Evolutionary conservation across 2,113 vertebrate genomes (phyloP).

Genomic region (Amia ocellicauda): DNA sequence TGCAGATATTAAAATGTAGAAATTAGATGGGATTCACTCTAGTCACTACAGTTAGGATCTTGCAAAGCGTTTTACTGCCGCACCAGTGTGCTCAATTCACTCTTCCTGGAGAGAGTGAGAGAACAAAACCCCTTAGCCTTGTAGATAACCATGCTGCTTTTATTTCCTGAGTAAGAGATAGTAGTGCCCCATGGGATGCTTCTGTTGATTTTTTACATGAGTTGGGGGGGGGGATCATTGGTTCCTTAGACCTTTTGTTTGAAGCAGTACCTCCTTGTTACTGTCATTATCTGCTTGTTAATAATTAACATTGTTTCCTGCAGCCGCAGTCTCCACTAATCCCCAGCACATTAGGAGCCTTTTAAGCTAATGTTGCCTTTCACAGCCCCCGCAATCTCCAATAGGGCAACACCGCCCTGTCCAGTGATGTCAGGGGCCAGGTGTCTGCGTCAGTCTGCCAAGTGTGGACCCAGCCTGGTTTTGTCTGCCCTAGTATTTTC

Average conservation of each 20-base stretch:
- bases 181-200: neutral
- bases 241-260: neutral
- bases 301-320: slow-evolving; percentile 49
- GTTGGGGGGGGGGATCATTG: neutral
- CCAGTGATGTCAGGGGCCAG: neutral
- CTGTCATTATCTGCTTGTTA: slow-evolving; percentile 31
- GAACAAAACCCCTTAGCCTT: neutral
- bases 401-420: neutral
- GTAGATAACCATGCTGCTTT: neutral
- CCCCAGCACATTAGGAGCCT: slow-evolving; percentile 33
- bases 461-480: too few relatives aligned
- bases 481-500: too few relatives aligned
- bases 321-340: slow-evolving; percentile 34
- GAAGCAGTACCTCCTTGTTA: slow-evolving; percentile 15
- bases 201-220: neutral
- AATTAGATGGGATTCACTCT: too few relatives aligned
- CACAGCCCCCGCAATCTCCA: neutral
- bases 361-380: slow-evolving; percentile 20
- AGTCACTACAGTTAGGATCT: too few relatives aligned
- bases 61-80: neutral
- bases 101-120: neutral
- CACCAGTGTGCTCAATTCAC: neutral
- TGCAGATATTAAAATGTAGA: neutral
- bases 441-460: neutral
- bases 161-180: slow-evolving; percentile 5